Conservation (phyloP, 2,797 vertebrate genomes). For the Lacerta agilis region DNA sequence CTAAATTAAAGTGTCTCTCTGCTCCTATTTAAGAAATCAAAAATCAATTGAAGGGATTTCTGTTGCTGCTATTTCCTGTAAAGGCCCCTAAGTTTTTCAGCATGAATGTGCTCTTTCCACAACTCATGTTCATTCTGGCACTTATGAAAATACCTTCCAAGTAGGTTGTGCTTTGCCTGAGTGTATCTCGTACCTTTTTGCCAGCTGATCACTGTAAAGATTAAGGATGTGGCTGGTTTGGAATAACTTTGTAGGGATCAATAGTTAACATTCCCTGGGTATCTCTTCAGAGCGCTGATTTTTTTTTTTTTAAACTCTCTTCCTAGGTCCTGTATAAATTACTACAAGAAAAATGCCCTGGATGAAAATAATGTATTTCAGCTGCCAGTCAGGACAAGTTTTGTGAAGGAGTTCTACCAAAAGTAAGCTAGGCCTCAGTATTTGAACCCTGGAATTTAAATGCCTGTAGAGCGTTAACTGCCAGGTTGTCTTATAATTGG, state of each 20-base stretch:
- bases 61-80: neutral
- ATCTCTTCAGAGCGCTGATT: neutral
- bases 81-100: neutral
- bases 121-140: neutral
- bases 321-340: slow-evolving; percentile 89
- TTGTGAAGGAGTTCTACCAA: slow-evolving; percentile 90
- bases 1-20: no score
- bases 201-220: neutral
- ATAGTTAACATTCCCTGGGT: neutral
- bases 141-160: no score
- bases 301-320: neutral
- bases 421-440: slow-evolving; percentile 79
- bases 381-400: slow-evolving; percentile 86
- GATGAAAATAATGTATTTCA: slow-evolving; percentile 91
- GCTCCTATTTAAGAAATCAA: neutral
- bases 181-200: neutral
- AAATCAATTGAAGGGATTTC: neutral
- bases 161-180: neutral
- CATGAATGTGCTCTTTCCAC: neutral
- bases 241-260: neutral
- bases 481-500: neutral
- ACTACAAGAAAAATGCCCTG: slow-evolving; percentile 89
- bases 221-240: neutral
- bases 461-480: neutral
- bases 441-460: neutral